Conservation (phyloP, 2,113 vertebrate genomes). For the Haemorhous mexicanus region DNA sequence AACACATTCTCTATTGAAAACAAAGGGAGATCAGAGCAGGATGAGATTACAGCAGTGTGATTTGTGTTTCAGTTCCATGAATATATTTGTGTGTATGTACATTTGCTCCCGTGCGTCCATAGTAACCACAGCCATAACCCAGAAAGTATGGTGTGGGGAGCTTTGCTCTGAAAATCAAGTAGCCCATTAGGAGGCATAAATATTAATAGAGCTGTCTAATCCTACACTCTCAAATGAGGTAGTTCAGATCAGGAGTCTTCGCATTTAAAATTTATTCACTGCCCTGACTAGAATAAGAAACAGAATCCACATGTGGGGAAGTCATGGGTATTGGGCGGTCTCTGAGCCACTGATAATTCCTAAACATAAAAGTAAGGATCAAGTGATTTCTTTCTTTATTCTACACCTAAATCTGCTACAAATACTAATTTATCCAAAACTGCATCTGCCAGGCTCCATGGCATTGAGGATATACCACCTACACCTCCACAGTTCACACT, state of each 20-base stretch:
- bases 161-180: slow-evolving; percentile 55
- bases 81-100: neutral
- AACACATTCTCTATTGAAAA: neutral
- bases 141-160: neutral
- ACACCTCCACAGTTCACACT: neutral
- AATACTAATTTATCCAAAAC: neutral
- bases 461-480: neutral
- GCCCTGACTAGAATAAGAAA: slow-evolving; percentile 33
- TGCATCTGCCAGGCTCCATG: neutral
- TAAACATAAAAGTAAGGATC: slow-evolving; percentile 9
- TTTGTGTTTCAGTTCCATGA: neutral
- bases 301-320: neutral
- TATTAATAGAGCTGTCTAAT: slow-evolving; percentile 65
- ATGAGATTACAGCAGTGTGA: neutral
- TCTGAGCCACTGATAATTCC: slow-evolving; percentile 25
- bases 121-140: slow-evolving; percentile 19
- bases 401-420: neutral
- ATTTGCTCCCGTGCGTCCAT: neutral
- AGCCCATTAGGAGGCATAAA: slow-evolving; percentile 60
- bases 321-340: neutral
- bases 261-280: slow-evolving; percentile 59
- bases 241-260: slow-evolving; percentile 54
- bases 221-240: slow-evolving; percentile 44
- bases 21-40: neutral
- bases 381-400: slow-evolving; percentile 17